These are phyloP conservation scores for Apomyelois bistriatella DNA, from an alignment of 2,888 invertebrate species.

Conservation along the genomic window DNA sequence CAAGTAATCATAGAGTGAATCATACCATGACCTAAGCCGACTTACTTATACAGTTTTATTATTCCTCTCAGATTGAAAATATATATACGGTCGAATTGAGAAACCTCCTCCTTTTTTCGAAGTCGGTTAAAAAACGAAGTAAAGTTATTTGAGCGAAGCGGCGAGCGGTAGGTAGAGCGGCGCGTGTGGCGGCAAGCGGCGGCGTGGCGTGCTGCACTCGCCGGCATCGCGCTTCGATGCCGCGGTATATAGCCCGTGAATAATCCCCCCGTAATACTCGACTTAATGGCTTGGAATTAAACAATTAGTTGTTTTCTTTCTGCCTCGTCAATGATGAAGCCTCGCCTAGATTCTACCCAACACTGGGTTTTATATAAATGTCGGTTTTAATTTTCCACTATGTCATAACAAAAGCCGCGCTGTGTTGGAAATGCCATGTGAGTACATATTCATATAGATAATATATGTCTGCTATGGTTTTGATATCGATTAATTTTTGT, in stretches of 20 bases:
- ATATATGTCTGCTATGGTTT: too few species aligned
- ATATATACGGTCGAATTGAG: too few species aligned
- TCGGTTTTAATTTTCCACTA: constrained; percentile 18
- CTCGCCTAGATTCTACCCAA: constrained; percentile 36
- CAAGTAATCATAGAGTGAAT: too few species aligned
- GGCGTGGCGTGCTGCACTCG: constrained; percentile 16
- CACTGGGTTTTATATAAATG: constrained; percentile 27
- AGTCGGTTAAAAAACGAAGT: not conserved
- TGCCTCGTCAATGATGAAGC: constrained; percentile 66
- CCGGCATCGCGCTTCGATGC: constrained; percentile 53
- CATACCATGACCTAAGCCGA: too few species aligned
- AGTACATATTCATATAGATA: too few species aligned
- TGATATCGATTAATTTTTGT: too few species aligned
- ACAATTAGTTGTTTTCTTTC: constrained; percentile 78
- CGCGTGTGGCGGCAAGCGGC: constrained; percentile 18
- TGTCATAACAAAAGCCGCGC: not conserved
- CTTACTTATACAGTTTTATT: too few species aligned
- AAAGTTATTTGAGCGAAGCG: not conserved
- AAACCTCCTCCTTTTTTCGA: too few species aligned
- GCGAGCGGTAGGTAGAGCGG: constrained; percentile 29
- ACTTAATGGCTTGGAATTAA: constrained; percentile 77
- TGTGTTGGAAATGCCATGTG: too few species aligned
- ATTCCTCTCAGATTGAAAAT: too few species aligned
- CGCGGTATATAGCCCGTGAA: constrained; percentile 74
- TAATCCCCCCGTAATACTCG: constrained; percentile 75